Evolutionary conservation across 2,797 vertebrate genomes (phyloP), one percentile per base, ranked within the genome.

Genomic region (Lates japonicus): DNA sequence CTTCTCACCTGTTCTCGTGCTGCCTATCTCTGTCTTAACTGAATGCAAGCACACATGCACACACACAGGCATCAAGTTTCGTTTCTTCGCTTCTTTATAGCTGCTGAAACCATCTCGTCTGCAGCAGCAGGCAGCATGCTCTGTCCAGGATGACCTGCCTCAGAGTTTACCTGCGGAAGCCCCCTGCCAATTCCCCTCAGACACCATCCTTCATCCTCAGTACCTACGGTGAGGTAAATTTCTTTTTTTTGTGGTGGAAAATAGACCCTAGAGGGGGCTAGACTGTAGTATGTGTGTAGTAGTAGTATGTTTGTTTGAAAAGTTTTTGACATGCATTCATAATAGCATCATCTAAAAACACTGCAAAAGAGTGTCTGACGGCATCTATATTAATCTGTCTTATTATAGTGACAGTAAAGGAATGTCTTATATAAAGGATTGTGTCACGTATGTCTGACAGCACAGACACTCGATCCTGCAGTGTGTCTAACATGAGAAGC

Each of bases 191-290:
- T 66, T 78, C 74, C 22, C 37, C 74, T 0, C 82, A 87, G 62
- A 60, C 84, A 1, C 64, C 89, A 0, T 89, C 93, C 41, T 91
- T 94, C 78, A 76, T 92, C 49, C 83, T 94, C 69, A 87, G 65
- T 1, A 92, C 92, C 41, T 71, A 90, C 6, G 94, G 94, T 95
- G 80, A 92, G 91, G 3, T 55, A 5, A 41, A 46, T 49, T 70
- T 20, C 5, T 74, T n/a, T 60, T 22, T 5, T 62, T 59, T 49
- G 3, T 39, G 20, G 0, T 17, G 19, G 7, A 64, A 10, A 41
- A 29, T 8, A 33, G 5, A 41, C 20, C 20, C 1, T 4, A 35
- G 22, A 55, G 67, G 61, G 61, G 25, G 25, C 25, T 25, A 16
- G 1, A 39, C 29, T 55, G 22, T 42, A 10, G 3, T 35, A 2